A percentile compares a stretch with the other conserved stretches of the same genome.
phyloP scores from a whole-genome alignment of 2,797 vertebrate genomes.

The Lacerta viridis region DNA sequence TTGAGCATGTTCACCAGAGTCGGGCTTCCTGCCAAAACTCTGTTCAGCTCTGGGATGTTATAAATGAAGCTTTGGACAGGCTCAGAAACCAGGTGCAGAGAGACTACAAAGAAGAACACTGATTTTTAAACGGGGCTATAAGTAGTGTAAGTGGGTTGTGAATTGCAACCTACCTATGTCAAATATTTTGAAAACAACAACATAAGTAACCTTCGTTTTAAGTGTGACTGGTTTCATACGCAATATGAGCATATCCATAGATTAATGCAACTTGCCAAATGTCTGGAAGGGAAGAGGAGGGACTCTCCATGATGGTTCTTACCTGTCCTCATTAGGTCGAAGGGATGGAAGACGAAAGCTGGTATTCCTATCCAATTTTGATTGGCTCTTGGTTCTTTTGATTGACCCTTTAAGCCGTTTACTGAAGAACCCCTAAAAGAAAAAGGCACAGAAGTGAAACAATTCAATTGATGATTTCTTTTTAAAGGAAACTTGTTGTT shows the following conservation, averaged over 20 bases:
- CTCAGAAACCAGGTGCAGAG: background rate
- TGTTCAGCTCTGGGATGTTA: background rate
- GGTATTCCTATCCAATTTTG: conserved; percentile 93
- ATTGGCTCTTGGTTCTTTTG: conserved; percentile 97
- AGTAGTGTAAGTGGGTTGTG: background rate
- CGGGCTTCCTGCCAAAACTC: background rate
- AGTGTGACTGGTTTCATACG: background rate
- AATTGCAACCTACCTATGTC: background rate
- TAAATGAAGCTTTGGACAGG: background rate
- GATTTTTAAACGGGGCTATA: background rate
- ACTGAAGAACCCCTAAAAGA: conserved; percentile 93
- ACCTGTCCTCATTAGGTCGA: conserved; percentile 91
- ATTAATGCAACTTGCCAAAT: rapidly evolving
- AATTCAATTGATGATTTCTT: background rate
- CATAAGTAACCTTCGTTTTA: background rate
- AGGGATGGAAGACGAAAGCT: conserved; percentile 93
- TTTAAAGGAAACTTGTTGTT: background rate
- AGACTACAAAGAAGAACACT: background rate
- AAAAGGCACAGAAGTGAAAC: conserved; percentile 69
- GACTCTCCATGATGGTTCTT: conserved; percentile 40
- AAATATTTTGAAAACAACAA: background rate
- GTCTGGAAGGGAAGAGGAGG: background rate
- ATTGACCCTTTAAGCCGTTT: conserved; percentile 98
- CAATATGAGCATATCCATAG: rapidly evolving
- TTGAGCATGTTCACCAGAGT: background rate